Evolutionary conservation across 1,140 invertebrate species (phyloP).

Genomic region (Trichogramma pretiosum): DNA sequence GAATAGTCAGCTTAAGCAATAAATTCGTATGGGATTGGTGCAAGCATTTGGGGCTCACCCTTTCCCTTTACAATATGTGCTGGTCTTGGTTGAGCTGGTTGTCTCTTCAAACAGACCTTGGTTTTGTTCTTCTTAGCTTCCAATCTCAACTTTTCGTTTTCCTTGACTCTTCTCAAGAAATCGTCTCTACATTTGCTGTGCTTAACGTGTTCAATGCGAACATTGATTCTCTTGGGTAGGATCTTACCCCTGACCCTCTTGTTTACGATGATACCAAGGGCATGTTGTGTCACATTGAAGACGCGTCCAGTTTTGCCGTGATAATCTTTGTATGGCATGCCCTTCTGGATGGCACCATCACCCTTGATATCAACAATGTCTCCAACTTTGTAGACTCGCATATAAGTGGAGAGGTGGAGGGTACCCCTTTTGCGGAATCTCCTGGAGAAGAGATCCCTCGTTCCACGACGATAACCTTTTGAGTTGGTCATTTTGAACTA

Average conservation of each 20-base stretch:
- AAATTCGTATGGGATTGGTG: slow-evolving; percentile 94
- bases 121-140: slow-evolving; percentile 74
- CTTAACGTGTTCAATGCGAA: slow-evolving; percentile 93
- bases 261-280: slow-evolving; percentile 98
- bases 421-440: slow-evolving; percentile 89
- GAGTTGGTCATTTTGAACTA: slow-evolving; percentile 95
- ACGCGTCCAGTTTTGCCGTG: slow-evolving; percentile 97
- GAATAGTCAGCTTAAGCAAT: too few species aligned
- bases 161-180: slow-evolving; percentile 85
- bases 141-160: slow-evolving; percentile 73
- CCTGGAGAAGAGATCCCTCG: slow-evolving; percentile 93
- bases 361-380: too few species aligned
- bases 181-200: slow-evolving; percentile 95
- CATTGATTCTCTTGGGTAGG: slow-evolving; percentile 91
- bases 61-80: slow-evolving; percentile 83
- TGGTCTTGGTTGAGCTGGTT: slow-evolving; percentile 72
- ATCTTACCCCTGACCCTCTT: slow-evolving; percentile 90
- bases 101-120: slow-evolving; percentile 67
- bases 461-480: too few species aligned
- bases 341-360: slow-evolving; percentile 97
- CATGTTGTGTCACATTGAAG: slow-evolving; percentile 94
- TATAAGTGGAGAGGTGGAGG: slow-evolving; percentile 90
- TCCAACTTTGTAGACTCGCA: slow-evolving; percentile 95
- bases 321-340: slow-evolving; percentile 98
- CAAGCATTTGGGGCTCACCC: slow-evolving; percentile 70